Conservation (phyloP, 2,888 invertebrate species). For the Eupithecia insigniata region DNA sequence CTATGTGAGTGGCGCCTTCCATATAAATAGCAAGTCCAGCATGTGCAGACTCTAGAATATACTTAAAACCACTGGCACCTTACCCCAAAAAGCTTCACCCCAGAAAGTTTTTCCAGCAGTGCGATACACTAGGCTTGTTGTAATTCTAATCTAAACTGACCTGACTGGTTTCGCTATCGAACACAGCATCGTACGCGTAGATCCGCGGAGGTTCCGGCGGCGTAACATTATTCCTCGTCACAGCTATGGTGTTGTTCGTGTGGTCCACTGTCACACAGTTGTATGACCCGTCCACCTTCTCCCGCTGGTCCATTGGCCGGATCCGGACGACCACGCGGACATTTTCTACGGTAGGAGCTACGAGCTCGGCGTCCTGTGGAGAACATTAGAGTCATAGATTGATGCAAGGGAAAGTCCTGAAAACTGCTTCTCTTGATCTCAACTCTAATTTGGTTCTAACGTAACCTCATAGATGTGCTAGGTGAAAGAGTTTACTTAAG, state of each 20-base stretch:
- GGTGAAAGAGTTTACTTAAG: background rate
- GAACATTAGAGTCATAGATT: slow-evolving; percentile 1
- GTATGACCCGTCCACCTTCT: slow-evolving; percentile 88
- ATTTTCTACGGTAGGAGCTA: slow-evolving; percentile 91
- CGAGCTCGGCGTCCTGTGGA: slow-evolving; percentile 76
- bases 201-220: slow-evolving; percentile 92
- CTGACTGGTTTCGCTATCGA: slow-evolving; percentile 86
- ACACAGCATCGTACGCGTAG: slow-evolving; percentile 98
- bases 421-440: background rate
- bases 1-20: background rate
- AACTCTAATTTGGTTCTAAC: background rate
- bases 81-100: background rate
- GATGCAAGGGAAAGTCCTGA: background rate
- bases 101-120: too few species aligned
- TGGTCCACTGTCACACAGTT: slow-evolving; percentile 91
- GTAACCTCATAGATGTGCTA: background rate
- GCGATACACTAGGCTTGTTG: too few species aligned
- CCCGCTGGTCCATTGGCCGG: slow-evolving; percentile 95
- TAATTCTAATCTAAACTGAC: slow-evolving; percentile 14
- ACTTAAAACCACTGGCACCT: background rate
- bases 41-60: background rate
- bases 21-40: background rate
- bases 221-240: slow-evolving; percentile 88
- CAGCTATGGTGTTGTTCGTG: slow-evolving; percentile 90
- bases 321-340: slow-evolving; percentile 98